Percentiles rank a stretch among this genome's conserved stretches.
Conservation (phyloP, 2,113 vertebrate species). For the Gopherus evgoodei region DNA sequence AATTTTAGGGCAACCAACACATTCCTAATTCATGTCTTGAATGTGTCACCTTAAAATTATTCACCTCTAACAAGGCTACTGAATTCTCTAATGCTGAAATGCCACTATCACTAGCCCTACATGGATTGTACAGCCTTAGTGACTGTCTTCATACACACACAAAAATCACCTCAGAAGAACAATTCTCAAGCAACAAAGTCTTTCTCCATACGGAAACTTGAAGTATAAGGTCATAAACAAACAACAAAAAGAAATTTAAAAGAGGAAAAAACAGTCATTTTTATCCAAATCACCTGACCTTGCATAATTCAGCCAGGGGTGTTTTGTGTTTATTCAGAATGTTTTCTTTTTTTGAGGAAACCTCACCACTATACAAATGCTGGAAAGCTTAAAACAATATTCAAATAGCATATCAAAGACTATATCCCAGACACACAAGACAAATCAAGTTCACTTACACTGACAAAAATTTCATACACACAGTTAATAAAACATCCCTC, state of each 20-base stretch:
- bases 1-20: background rate
- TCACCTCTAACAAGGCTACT: background rate
- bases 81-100: conserved; percentile 23
- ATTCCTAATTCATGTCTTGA: background rate
- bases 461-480: rapidly evolving
- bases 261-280: background rate
- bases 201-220: background rate
- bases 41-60: conserved; percentile 40
- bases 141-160: background rate
- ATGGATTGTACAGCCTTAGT: background rate
- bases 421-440: background rate
- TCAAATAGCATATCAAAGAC: background rate
- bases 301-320: background rate
- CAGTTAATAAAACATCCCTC: background rate
- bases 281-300: background rate
- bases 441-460: background rate
- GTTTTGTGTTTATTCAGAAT: background rate
- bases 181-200: background rate
- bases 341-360: background rate
- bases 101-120: conserved; percentile 11
- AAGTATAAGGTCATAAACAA: background rate
- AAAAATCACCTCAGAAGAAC: background rate
- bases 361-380: background rate
- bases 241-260: background rate
- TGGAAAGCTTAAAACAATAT: background rate